Evolutionary conservation across 2,888 invertebrate genomes (phyloP).

Genomic region (Megastigmus dorsalis): DNA sequence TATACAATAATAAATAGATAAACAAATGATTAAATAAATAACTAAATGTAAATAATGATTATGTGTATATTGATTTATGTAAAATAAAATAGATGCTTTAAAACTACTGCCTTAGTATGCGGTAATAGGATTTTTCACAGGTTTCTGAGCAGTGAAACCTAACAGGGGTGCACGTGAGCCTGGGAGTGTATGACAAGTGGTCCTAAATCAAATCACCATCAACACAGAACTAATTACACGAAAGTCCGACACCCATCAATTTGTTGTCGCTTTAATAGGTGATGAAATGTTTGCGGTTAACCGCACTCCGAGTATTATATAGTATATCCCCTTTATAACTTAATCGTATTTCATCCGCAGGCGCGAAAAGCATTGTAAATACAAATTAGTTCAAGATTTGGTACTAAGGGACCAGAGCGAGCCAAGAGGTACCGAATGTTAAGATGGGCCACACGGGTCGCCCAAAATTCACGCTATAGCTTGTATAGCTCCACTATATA

Average conservation of each 20-base stretch:
- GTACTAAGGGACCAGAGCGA: conserved; percentile 63
- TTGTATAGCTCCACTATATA: too few species aligned
- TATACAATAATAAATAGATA: too few species aligned
- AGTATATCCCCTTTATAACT: conserved; percentile 23
- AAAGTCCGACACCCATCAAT: not conserved
- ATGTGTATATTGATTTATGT: too few species aligned
- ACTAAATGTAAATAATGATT: too few species aligned
- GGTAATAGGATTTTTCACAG: conserved; percentile 8
- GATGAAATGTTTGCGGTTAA: conserved; percentile 6
- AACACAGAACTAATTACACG: conserved; percentile 14
- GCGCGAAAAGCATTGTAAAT: conserved; percentile 70
- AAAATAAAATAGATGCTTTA: too few species aligned
- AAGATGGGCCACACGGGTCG: not conserved
- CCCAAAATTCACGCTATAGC: not conserved
- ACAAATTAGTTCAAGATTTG: conserved; percentile 72
- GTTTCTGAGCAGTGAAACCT: not conserved
- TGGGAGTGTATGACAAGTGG: not conserved
- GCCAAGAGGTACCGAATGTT: conserved; percentile 56
- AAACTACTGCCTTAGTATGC: not conserved
- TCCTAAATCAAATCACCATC: not conserved
- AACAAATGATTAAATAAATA: too few species aligned
- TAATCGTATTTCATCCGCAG: conserved; percentile 61
- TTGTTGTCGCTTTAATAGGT: not conserved
- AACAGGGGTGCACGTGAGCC: conserved; percentile 18
- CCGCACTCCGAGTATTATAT: not conserved